phyloP scores from a whole-genome alignment of 2,113 vertebrate species.

The Archocentrus centrarchus region DNA sequence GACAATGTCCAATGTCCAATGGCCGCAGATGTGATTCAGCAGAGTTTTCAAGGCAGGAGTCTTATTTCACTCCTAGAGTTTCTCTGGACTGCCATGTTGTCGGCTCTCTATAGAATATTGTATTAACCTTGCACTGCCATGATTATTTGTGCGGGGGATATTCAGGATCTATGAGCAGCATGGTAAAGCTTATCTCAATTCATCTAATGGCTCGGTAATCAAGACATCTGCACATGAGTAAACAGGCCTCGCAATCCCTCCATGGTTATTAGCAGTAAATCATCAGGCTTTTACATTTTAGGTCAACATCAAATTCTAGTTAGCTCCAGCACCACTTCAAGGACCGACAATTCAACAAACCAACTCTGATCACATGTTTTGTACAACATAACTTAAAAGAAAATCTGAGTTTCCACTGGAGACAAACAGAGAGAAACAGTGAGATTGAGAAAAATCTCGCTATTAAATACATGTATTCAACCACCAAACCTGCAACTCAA shows the following conservation, averaged over 20 bases:
- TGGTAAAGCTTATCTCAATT: constrained; percentile 65
- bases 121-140: constrained; percentile 42
- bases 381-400: no score
- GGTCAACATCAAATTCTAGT: constrained; percentile 47
- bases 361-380: background rate
- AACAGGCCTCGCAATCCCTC: constrained; percentile 53
- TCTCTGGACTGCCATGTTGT: constrained; percentile 26
- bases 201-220: constrained; percentile 68
- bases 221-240: constrained; percentile 69
- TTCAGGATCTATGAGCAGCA: constrained; percentile 45
- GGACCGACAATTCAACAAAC: constrained; percentile 16
- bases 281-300: constrained; percentile 62
- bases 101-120: background rate
- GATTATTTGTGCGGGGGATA: constrained; percentile 51
- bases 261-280: constrained; percentile 63
- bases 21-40: constrained; percentile 56
- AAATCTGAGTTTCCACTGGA: background rate
- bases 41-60: constrained; percentile 33
- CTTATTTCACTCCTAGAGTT: constrained; percentile 49
- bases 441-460: background rate
- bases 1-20: constrained; percentile 1
- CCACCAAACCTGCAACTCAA: background rate
- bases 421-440: background rate
- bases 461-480: background rate
- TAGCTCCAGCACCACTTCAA: constrained; percentile 20